Base-by-base conservation (phyloP, 2,888 invertebrate species). In the Pandemis heparana region DNA sequence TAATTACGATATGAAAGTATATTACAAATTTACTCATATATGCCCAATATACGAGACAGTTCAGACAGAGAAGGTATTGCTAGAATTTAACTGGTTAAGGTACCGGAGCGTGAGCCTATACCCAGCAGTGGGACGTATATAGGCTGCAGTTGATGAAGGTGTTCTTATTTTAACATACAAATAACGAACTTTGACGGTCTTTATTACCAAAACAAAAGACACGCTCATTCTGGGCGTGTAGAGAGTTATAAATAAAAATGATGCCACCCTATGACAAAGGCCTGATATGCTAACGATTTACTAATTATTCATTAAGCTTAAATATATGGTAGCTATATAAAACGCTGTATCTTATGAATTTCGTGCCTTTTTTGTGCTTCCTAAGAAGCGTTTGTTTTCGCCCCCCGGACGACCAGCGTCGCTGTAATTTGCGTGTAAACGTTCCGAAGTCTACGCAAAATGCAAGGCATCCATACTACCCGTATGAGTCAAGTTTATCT, bases 271-370 rank as follows among this genome's bases (percentile, higher is more conserved):
- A 6, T 23, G 59, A 59, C 59, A 14, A 7, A 53, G n/a, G 48
- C 12, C 32, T 32, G 23, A 32, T 14, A 32, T 32, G n/a, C n/a
- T 51, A 9, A 51, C 46, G 62, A 48, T 18, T 48, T 65, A 65
- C 48, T 65, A 12, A 65, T 48, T 65, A 65, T 38, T 65, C 16
- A 65, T 48, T 51, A 46, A 23, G 63, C 46, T 38, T 65, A 65
- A 38, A 51, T 32, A 56, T 72, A 67, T 32, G 70, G 46, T 53
- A 41, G 12, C 51, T 56, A 53, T 65, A 56, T 56, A 68, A 62
- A 59, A 68, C 86, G 89, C 90, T 90, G 82, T 86, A 86, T 93
- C 94, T 94, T 94, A 94, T 94, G 94, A 94, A 92, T 92, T 92
- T 86, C 81, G 93, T 93, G 93, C 93, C 94, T 93, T 92, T 90